These are phyloP conservation scores for Ochotona curzoniae DNA, from an alignment of 2,113 vertebrate genomes.

Conservation along the genomic window DNA sequence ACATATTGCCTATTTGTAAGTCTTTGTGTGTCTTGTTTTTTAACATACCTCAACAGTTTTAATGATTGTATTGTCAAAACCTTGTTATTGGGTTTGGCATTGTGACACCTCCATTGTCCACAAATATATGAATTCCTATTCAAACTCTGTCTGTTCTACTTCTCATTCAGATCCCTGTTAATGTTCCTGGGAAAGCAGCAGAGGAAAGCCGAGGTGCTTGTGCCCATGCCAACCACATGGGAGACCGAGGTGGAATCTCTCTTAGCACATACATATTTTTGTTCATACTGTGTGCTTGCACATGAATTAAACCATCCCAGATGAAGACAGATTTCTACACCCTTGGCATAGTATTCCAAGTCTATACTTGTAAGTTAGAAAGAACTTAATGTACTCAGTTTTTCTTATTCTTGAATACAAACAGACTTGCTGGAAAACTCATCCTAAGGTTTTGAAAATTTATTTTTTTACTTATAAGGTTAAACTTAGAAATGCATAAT, in stretches of 20 bases:
- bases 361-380: background rate
- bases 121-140: too few species aligned
- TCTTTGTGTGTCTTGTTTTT: background rate
- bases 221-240: too few species aligned
- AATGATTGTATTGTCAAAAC: background rate
- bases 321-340: background rate
- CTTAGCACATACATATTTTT: background rate
- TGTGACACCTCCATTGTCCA: too few species aligned
- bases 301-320: background rate
- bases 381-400: background rate
- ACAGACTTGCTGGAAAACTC: background rate
- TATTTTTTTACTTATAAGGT: background rate
- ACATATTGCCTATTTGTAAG: too few species aligned
- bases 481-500: conserved; percentile 41
- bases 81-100: background rate
- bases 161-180: too few species aligned
- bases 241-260: too few species aligned
- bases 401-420: background rate
- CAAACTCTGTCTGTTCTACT: too few species aligned
- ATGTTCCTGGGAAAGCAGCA: too few species aligned
- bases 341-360: background rate
- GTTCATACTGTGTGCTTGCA: background rate
- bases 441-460: background rate
- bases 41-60: background rate
- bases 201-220: too few species aligned